A percentile compares a stretch with the other conserved stretches of the same genome.
Conservation (phyloP, 2,888 invertebrate genomes). For the Odontocerum albicorne region DNA sequence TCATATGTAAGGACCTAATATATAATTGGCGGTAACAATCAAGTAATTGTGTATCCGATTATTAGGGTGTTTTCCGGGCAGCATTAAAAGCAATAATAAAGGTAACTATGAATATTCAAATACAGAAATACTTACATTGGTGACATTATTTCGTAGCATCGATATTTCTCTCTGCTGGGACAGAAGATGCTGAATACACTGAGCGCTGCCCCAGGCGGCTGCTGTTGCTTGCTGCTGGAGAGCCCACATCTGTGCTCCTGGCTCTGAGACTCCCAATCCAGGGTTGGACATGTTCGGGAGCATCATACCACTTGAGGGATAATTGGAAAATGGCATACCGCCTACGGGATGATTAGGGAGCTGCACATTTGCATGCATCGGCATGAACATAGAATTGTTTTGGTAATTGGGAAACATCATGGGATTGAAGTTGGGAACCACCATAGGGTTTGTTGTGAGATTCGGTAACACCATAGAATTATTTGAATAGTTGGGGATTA, state of each 20-base stretch:
- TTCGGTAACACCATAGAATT: slow-evolving; percentile 24
- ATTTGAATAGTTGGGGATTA: slow-evolving; percentile 39
- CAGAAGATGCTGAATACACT: slow-evolving; percentile 32
- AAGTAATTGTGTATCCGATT: too few relatives aligned
- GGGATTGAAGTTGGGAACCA: neutral
- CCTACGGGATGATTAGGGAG: neutral
- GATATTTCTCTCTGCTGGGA: slow-evolving; percentile 68
- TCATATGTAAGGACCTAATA: too few relatives aligned
- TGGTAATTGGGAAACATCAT: slow-evolving; percentile 1
- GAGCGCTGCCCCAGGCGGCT: slow-evolving; percentile 48
- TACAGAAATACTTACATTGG: slow-evolving; percentile 44
- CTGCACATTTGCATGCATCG: too few relatives aligned
- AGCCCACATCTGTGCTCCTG: slow-evolving; percentile 37
- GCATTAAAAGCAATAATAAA: too few relatives aligned
- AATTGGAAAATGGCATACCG: slow-evolving; percentile 16
- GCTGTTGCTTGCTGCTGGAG: slow-evolving; percentile 54
- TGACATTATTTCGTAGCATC: slow-evolving; percentile 59
- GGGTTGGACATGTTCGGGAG: neutral
- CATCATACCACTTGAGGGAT: neutral
- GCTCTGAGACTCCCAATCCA: neutral
- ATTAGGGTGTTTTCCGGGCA: too few relatives aligned
- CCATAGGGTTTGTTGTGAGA: neutral
- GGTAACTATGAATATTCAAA: neutral
- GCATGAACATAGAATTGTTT: slow-evolving; percentile 3
- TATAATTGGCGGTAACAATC: too few relatives aligned